Base-by-base conservation (phyloP, 35 echinoderm and acorn worm genomes). In the Diadema setosum region DNA sequence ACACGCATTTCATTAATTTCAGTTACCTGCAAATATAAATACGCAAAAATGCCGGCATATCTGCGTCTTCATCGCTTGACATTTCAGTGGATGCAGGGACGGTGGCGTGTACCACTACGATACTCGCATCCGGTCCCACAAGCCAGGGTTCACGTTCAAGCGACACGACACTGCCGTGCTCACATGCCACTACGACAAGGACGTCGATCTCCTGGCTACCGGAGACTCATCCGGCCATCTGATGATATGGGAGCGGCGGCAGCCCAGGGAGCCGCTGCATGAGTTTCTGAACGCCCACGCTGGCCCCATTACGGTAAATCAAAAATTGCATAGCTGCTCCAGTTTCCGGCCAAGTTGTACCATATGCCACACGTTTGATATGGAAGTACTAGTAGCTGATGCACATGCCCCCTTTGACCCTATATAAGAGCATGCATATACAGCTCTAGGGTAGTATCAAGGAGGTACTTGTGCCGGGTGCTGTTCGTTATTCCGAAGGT, bases 201-300 rank as follows among this genome's bases (percentile, higher is more conserved):
- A 60, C 46, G 55, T 48, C 18, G 82, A 63, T 3, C 27, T 58
- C n/a, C 82, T 84, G 49, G 82, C 82, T 7, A 60, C 50, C 82
- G 82, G 82, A 9, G 58, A 57, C 33, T 37, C 21, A 3, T 17
- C 16, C 0, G 82, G 82, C 16, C 32, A 84, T 34, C 12, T 84
- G 82, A 20, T 84, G 50, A 63, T 84, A 12, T 84, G 82, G 82
- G 82, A 84, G 14, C 18, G 2, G 31, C 58, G 82, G 39, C 82
- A 84, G 20, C 82, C 27, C 3, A n/a, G 23, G 57, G 39, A 64
- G 15, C 82, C 82, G 11, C 46, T 25, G 46, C 33, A 84, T 41
- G 17, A 56, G 24, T 41, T 84, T 31, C 24, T 5, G 15, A 35
- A 57, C 17, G 50, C 50, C 52, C 50, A 63, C 21, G 30, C 15